Conservation (phyloP, 2,113 vertebrate genomes). For the human (Homo sapiens) region DNA sequence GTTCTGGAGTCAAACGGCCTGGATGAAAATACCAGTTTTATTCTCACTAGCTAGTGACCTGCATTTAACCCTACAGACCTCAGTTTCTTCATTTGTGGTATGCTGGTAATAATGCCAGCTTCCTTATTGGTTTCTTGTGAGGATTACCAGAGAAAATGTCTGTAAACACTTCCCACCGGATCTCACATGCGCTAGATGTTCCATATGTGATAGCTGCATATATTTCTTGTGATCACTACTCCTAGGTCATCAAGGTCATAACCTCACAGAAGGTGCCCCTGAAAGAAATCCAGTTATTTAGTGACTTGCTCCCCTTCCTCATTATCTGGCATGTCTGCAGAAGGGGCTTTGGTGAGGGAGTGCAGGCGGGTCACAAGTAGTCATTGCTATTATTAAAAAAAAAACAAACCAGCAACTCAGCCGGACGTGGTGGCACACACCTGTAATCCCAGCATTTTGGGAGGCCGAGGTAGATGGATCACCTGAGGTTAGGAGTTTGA, state of each 20-base stretch:
- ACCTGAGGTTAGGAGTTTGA: too few species aligned
- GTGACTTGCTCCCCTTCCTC: background rate
- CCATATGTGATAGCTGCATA: fast-evolving
- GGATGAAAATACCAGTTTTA: background rate
- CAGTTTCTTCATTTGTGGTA: background rate
- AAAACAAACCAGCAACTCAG: too few species aligned
- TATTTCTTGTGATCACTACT: background rate
- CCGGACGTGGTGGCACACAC: too few species aligned
- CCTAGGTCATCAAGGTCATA: background rate
- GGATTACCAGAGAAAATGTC: background rate
- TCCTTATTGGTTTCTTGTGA: background rate
- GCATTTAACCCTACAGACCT: too few species aligned
- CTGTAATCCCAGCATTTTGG: too few species aligned
- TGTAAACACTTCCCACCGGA: too few species aligned
- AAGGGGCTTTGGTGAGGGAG: background rate
- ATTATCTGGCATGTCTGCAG: background rate
- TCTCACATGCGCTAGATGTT: background rate
- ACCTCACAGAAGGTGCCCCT: background rate
- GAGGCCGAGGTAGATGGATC: too few species aligned
- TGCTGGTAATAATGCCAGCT: background rate
- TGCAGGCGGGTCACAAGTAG: background rate
- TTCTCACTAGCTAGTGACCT: background rate
- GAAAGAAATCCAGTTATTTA: background rate
- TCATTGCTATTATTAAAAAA: background rate
- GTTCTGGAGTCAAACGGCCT: background rate